A percentile compares a stretch with the other conserved stretches of the same genome.
Evolutionary conservation across 2,888 invertebrate genomes (phyloP).

Genomic region (Morinoia aosen): DNA sequence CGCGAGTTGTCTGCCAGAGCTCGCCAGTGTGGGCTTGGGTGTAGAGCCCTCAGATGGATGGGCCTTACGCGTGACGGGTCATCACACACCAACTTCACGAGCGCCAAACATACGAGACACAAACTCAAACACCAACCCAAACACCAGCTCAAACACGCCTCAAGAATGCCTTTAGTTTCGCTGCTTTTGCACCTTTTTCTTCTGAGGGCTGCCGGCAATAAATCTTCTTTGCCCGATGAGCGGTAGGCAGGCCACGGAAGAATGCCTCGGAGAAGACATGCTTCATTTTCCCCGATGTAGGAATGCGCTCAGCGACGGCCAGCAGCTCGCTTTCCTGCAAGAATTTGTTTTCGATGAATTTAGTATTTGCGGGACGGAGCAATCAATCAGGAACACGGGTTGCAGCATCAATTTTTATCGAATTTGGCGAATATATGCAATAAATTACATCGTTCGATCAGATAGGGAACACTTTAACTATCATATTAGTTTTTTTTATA

Average conservation of each 20-base stretch:
- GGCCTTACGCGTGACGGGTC: constrained; percentile 4
- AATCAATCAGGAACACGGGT: background rate
- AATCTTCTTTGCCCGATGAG: background rate
- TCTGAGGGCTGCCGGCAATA: background rate
- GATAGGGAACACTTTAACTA: background rate
- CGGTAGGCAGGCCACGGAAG: background rate
- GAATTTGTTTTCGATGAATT: background rate
- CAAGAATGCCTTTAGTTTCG: constrained; percentile 6
- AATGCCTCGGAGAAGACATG: background rate
- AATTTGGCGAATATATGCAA: background rate
- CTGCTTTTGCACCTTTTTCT: constrained; percentile 8
- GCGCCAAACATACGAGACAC: constrained; percentile 47
- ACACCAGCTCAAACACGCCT: constrained; percentile 27
- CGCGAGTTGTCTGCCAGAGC: background rate
- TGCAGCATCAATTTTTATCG: background rate
- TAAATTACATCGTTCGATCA: background rate
- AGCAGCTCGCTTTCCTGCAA: background rate
- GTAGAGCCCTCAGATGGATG: constrained; percentile 38
- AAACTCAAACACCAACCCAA: constrained; percentile 19
- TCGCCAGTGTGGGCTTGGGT: constrained; percentile 11
- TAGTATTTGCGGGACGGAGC: background rate
- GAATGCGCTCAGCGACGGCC: background rate
- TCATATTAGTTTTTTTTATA: background rate
- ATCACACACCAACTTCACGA: constrained; percentile 34
- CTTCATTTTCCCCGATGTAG: background rate